These are phyloP conservation scores for Romanogobio albipinnatus DNA, from an alignment of 2,113 vertebrate genomes.

Conservation along the genomic window DNA sequence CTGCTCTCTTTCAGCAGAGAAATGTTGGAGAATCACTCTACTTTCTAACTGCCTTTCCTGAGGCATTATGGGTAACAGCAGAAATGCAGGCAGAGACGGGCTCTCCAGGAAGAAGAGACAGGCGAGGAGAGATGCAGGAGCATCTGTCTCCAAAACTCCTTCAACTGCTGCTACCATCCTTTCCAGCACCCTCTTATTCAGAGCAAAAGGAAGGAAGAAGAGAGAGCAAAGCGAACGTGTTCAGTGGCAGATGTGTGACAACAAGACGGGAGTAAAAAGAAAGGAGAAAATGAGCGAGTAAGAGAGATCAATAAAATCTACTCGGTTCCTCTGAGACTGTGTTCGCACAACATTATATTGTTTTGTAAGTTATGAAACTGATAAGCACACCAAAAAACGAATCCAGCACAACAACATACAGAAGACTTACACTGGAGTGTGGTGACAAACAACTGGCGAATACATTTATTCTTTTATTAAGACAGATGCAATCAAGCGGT, in stretches of 20 bases:
- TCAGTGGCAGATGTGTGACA: neutral
- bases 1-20: slow-evolving; percentile 21
- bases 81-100: neutral
- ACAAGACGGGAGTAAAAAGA: neutral
- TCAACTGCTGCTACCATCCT: slow-evolving; percentile 27
- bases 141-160: slow-evolving; percentile 30
- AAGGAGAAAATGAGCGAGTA: neutral
- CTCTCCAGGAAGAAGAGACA: slow-evolving; percentile 17
- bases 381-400: neutral
- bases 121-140: slow-evolving; percentile 1
- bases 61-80: slow-evolving; percentile 38
- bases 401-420: neutral
- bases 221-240: neutral
- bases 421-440: neutral
- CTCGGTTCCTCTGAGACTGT: neutral
- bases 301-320: slow-evolving; percentile 31
- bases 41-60: slow-evolving; percentile 28
- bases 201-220: slow-evolving; percentile 13
- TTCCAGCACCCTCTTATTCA: neutral
- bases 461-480: neutral
- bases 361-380: slow-evolving; percentile 35
- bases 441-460: slow-evolving; percentile 17
- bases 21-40: slow-evolving; percentile 20
- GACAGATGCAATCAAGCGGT: neutral
- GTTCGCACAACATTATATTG: slow-evolving; percentile 4